phyloP scores from a whole-genome alignment of 2,113 vertebrate genomes.

The Delphinapterus leucas region DNA sequence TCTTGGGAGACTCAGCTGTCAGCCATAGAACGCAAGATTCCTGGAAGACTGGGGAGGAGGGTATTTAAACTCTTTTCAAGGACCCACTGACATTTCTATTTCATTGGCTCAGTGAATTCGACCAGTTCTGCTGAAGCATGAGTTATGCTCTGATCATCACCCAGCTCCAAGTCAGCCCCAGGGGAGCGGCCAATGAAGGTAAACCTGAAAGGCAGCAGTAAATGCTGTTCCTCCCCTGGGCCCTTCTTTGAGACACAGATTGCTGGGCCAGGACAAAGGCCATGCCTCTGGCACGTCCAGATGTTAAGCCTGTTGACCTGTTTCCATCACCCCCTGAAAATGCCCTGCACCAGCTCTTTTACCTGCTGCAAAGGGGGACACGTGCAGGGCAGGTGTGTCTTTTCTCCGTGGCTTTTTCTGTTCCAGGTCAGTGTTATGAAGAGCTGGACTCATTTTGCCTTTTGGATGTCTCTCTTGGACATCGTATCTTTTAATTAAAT shows the following conservation, averaged over 20 bases:
- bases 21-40: background rate
- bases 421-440: slow-evolving; percentile 80
- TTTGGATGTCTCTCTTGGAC: slow-evolving; percentile 79
- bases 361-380: slow-evolving; percentile 89
- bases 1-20: background rate
- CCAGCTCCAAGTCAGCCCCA: background rate
- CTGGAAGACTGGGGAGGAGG: background rate
- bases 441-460: slow-evolving; percentile 61
- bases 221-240: background rate
- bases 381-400: slow-evolving; percentile 91
- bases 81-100: background rate
- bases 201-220: background rate
- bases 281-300: background rate
- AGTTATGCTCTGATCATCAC: background rate
- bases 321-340: background rate
- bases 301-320: background rate
- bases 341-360: slow-evolving; percentile 59
- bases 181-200: background rate
- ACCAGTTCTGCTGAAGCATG: slow-evolving; percentile 37
- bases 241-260: background rate
- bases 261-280: background rate
- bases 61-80: background rate
- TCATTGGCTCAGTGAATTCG: background rate
- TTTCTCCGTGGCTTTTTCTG: slow-evolving; percentile 93
- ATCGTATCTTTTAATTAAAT: slow-evolving; percentile 78